Conservation (phyloP, 2,113 vertebrate species). For the Dicerorhinus sumatrensis region DNA sequence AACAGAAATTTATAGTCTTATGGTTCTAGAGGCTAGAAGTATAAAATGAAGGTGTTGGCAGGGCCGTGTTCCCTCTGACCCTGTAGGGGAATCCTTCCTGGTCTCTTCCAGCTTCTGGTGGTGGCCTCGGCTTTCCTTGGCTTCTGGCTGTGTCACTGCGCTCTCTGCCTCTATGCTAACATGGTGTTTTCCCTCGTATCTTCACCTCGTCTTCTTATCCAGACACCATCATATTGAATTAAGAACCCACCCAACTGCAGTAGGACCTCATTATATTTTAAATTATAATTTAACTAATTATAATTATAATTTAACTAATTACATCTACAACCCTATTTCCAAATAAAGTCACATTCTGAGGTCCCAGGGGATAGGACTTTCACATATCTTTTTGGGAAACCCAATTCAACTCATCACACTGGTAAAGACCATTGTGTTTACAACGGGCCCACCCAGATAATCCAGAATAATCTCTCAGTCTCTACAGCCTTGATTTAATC, state of each 20-base stretch:
- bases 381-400: not conserved
- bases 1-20: not conserved
- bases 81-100: not conserved
- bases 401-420: not conserved
- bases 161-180: not conserved
- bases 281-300: not conserved
- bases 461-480: not conserved
- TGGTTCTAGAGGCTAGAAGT: not conserved
- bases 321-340: not conserved
- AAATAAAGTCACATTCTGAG: not conserved
- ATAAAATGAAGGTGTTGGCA: not conserved
- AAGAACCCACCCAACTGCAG: not conserved
- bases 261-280: not conserved
- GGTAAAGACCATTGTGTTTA: not conserved
- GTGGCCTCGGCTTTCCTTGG: not conserved
- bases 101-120: not conserved
- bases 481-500: not conserved
- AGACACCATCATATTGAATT: too few species aligned
- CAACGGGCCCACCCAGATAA: not conserved
- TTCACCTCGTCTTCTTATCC: not conserved
- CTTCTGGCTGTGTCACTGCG: not conserved
- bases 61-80: not conserved
- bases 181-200: not conserved
- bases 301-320: not conserved
- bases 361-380: not conserved